phyloP scores from a whole-genome alignment of 2,797 vertebrate genomes.

The Dendrocincla tyrannina region DNA sequence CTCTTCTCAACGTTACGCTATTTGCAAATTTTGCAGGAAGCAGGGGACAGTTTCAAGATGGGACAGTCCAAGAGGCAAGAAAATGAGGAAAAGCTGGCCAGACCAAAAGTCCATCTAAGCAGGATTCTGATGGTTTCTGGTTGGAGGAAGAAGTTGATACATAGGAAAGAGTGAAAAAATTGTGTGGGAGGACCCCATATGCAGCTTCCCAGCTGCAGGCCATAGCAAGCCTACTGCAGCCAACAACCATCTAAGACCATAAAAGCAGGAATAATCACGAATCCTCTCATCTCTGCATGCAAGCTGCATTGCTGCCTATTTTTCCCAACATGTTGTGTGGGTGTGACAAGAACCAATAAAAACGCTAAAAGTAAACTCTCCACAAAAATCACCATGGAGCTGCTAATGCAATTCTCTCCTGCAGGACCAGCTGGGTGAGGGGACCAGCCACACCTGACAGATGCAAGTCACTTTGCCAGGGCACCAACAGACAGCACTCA shows the following conservation, averaged over 20 bases:
- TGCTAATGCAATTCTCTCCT: not conserved
- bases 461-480: not conserved
- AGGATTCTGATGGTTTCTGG: not conserved
- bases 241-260: not conserved
- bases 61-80: not conserved
- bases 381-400: not conserved
- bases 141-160: not conserved
- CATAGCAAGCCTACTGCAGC: not conserved
- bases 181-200: not conserved
- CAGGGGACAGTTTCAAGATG: not conserved
- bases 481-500: not conserved
- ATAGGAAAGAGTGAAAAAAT: not conserved
- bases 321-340: accelerated
- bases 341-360: not conserved
- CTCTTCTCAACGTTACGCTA: not conserved
- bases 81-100: not conserved
- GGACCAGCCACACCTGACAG: not conserved
- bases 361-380: not conserved
- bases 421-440: not conserved
- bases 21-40: not conserved
- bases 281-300: accelerated
- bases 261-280: not conserved
- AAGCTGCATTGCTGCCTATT: not conserved
- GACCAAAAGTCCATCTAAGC: not conserved
- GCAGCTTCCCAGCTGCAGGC: not conserved